Evolutionary conservation across 2,113 vertebrate genomes (phyloP).

Genomic region (Crotalus helleri): DNA sequence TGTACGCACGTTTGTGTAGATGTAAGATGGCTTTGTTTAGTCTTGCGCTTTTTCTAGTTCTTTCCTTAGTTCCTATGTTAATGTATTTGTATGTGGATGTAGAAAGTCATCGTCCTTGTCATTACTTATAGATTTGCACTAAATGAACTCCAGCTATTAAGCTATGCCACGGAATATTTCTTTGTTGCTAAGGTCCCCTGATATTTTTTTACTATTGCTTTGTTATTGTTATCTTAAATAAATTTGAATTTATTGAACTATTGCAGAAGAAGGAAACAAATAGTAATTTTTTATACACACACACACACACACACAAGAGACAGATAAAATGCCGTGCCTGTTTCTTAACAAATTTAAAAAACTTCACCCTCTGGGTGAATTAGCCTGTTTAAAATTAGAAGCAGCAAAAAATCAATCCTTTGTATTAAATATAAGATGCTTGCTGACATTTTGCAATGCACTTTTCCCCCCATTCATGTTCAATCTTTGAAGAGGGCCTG

Average conservation of each 20-base stretch:
- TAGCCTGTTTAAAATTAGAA: background rate
- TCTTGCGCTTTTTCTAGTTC: background rate
- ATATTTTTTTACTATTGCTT: background rate
- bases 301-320: background rate
- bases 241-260: conserved; percentile 4
- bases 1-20: background rate
- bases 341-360: background rate
- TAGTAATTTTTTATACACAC: conserved; percentile 6
- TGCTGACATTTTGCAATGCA: background rate
- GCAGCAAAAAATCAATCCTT: background rate
- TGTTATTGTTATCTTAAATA: background rate
- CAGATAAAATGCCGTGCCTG: background rate
- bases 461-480: background rate
- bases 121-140: background rate
- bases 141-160: background rate
- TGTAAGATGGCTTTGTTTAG: background rate
- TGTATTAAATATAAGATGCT: background rate
- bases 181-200: background rate
- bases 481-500: background rate
- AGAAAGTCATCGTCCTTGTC: background rate
- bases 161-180: background rate
- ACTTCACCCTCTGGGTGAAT: background rate
- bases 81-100: background rate
- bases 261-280: conserved; percentile 66
- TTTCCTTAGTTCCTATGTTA: background rate